Evolutionary conservation across 2,113 vertebrate genomes (phyloP), one percentile per base, ranked within the genome.

Genomic region (Gallinago undulata): DNA sequence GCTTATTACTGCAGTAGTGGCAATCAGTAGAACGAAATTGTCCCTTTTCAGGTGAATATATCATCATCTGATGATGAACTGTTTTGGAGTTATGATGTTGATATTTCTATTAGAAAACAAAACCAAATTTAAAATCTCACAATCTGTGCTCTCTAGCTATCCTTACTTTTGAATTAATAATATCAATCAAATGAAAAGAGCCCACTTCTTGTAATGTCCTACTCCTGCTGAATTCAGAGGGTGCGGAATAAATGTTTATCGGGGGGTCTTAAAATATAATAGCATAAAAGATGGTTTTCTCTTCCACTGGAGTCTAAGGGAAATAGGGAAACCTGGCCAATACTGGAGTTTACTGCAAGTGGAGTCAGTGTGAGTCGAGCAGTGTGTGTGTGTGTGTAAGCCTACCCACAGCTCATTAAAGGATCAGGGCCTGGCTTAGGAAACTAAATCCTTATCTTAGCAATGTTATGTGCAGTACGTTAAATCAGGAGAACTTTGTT

Each of bases 401-500:
- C 66, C 73, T 87, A 35, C 77, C 62, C 70, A 45, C 69, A 57
- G 96, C 91, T 95, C 87, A 50, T 95, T 94, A 96, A 93, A 85
- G 91, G 93, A 87, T 93, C 91, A 91, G 89, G 95, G 80, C 62
- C 67, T 91, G 96, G 87, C 47, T 93, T 89, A 94, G 89, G 67
- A 69, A 84, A 45, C 74, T 30, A 92, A 92, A 85, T 79, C 94
- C 93, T 92, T 95, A 73, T 93, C 13, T 94, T 95, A 96, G 48
- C 69, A 39, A 17, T 95, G 91, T 85, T 94, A 75, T 55, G 23
- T 87, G 87, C 55, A 55, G 23, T 75, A 73, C 67, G 91, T 87
- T 35, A 91, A 94, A 89, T 70, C 50, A 77, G 90, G 73, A 90
- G 48, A 96, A 96, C 81, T 95, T 97, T 84, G 80, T 92, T 95